Conservation (phyloP, 2,797 vertebrate species). For the Glossophaga mutica region DNA sequence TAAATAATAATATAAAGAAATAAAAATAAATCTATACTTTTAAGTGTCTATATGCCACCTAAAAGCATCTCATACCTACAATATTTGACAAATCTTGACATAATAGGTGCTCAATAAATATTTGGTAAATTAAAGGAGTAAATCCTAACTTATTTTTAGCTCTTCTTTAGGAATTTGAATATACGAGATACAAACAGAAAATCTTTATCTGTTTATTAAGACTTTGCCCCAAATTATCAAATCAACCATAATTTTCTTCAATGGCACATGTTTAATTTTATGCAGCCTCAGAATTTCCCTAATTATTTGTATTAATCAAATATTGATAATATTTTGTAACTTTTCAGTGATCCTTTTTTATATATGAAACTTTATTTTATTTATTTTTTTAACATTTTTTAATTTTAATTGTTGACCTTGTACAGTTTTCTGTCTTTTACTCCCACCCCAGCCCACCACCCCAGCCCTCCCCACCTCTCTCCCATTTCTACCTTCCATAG, state of each 20-base stretch:
- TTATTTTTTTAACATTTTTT: no score
- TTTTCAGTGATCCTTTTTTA: background rate
- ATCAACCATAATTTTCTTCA: background rate
- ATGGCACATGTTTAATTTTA: conserved; percentile 16
- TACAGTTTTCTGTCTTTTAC: no score
- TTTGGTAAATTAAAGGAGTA: background rate
- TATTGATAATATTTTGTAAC: background rate
- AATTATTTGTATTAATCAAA: background rate
- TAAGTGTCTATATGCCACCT: background rate
- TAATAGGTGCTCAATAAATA: background rate
- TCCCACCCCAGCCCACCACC: no score
- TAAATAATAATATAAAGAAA: background rate
- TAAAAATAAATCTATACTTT: background rate
- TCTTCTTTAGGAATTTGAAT: background rate
- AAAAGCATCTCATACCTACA: background rate
- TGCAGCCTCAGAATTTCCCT: background rate
- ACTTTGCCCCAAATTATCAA: background rate
- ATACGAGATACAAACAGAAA: background rate
- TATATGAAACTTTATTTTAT: no score
- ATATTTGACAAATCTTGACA: background rate
- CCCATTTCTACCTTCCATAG: no score
- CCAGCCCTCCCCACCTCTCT: no score
- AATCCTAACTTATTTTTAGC: conserved; percentile 14
- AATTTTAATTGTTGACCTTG: no score
- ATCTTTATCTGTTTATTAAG: background rate